These are phyloP conservation scores for Eucidaris tribuloides DNA, from an alignment of 35 echinoderm and acorn worm species.

Conservation along the genomic window DNA sequence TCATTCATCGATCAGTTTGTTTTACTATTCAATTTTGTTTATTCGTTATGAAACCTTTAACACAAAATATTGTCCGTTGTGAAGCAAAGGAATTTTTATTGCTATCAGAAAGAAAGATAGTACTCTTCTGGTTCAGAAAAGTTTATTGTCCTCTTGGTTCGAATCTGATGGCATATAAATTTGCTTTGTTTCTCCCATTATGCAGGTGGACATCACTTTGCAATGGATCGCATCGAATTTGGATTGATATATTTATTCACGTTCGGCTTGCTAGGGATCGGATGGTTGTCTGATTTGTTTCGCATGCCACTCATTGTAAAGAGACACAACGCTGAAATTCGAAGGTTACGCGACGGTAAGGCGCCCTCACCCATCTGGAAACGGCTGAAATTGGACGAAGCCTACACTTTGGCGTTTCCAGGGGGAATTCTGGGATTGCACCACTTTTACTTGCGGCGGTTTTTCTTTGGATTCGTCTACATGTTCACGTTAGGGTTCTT, in stretches of 20 bases:
- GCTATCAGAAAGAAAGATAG: too few species aligned
- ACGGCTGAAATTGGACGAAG: slow-evolving; percentile 18
- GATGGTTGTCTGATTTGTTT: slow-evolving; percentile 37
- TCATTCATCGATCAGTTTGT: too few species aligned
- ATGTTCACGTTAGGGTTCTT: slow-evolving; percentile 19
- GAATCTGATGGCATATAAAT: too few species aligned
- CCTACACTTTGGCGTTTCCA: slow-evolving; percentile 37
- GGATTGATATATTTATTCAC: slow-evolving; percentile 32
- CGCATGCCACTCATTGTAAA: slow-evolving; percentile 44
- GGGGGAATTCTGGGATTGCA: slow-evolving; percentile 48
- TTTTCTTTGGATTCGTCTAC: slow-evolving; percentile 15
- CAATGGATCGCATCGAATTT: not conserved
- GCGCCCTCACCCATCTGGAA: not conserved
- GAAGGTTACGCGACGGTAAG: not conserved
- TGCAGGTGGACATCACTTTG: slow-evolving; percentile 41
- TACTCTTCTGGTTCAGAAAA: too few species aligned
- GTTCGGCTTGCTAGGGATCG: slow-evolving; percentile 11
- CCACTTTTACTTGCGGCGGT: slow-evolving; percentile 41
- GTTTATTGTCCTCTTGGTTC: too few species aligned
- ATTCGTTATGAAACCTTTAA: too few species aligned
- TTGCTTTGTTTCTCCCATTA: too few species aligned
- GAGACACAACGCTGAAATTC: slow-evolving; percentile 18
- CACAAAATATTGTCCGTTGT: too few species aligned
- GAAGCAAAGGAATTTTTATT: too few species aligned
- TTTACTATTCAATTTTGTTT: too few species aligned